Percentiles rank a stretch among this genome's conserved stretches.
These are phyloP conservation scores for Oreochromis tanganicae DNA, from an alignment of 2,113 vertebrate species.

Conservation along the genomic window DNA sequence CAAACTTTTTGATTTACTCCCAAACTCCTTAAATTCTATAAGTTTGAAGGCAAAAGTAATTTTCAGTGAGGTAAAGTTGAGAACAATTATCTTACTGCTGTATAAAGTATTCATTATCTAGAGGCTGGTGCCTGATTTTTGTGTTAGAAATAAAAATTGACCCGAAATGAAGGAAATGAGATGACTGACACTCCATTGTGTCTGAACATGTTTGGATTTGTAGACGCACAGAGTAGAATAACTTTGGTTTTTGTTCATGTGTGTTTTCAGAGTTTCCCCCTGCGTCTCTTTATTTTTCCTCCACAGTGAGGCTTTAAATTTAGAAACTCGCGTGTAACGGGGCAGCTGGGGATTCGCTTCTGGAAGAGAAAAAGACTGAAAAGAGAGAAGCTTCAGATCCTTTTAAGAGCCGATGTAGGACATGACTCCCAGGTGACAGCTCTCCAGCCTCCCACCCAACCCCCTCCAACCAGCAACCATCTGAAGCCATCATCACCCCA, in stretches of 20 bases:
- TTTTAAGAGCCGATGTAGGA: constrained; percentile 1
- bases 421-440: not conserved
- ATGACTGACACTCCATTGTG: not conserved
- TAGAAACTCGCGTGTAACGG: not conserved
- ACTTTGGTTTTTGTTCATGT: not conserved
- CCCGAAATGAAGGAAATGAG: not conserved
- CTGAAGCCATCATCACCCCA: not conserved
- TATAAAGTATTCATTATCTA: not conserved
- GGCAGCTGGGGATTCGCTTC: not conserved
- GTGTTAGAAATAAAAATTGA: not conserved
- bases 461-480: not conserved
- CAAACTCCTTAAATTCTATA: too few species aligned
- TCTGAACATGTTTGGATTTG: not conserved
- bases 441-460: not conserved
- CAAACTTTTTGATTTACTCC: not conserved
- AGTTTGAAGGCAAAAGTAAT: not conserved
- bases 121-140: not conserved
- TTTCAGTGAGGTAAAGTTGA: not conserved
- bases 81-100: not conserved
- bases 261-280: not conserved
- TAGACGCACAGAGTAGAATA: not conserved
- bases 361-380: not conserved
- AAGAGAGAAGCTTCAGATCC: not conserved
- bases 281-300: not conserved
- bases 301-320: not conserved